Base-by-base conservation (phyloP, 1,140 invertebrate genomes). In the Zaprionus davidi region DNA sequence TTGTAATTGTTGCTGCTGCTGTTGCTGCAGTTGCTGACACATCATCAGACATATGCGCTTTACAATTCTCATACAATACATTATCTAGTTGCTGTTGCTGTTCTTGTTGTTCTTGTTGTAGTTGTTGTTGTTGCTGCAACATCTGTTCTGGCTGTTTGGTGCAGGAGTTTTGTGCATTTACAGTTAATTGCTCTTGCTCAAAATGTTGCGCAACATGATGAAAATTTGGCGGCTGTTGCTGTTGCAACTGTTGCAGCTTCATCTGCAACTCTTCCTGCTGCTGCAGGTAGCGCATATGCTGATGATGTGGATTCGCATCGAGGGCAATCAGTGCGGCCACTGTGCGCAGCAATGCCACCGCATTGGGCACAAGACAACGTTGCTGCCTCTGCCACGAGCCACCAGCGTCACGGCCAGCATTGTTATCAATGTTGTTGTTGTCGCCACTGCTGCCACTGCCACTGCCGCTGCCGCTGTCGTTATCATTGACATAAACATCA, bases 141-240 rank as follows among this genome's bases (percentile, higher is more conserved):
- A 91, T 91, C 90, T 92, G 90, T 92, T 92, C 81, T 91, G 91
- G 90, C 84, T 91, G 83, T 91, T 92, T 88, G 90, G 83, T 92
- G 90, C 85, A 91, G 90, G 90, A 80, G 76, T 83, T 81, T 73
- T 64, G 78, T 69, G 81, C 78, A 59, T 59, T 59, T 41, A 59
- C 34, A 63, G 71, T 82, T 75, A 79, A 74, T 83, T 90, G 84
- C 81, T 91, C 73, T 65, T 87, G 86, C 71, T 87, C 85, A 66
- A 83, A 76, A 60, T 71, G 70, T 46, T 80, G 63, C 64, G 38
- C 62, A 65, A 64, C 70, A 44, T 44, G 41, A 59, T 31, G 9
- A 34, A 36, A 64, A 36, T 49, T 46, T 5, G 28, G 49, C 17
- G 17, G 36, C 49, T 73, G 66, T 26, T 76, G 73, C 55, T 76